Evolutionary conservation across 2,888 invertebrate species (phyloP), one percentile per base, ranked within the genome.

Genomic region (Phortica magna): DNA sequence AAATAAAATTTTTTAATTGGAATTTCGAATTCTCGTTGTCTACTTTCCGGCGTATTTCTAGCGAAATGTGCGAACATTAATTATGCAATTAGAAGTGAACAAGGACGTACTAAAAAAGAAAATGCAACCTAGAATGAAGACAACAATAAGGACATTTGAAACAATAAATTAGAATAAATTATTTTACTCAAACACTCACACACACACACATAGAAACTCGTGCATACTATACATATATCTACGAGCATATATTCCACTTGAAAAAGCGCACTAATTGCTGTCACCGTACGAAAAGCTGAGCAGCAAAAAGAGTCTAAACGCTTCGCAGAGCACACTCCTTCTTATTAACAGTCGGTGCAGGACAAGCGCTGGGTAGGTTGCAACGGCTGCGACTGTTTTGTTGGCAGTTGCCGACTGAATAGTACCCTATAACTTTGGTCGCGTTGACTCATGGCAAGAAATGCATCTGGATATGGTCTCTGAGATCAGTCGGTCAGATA

Each of bases 241-340:
- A 43, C 22, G 22, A 19, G 22, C 42, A 22, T 65, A 64, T 68
- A 59, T 59, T 75, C 55, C 68, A 41, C 68, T 68, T 57, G 75
- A 68, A 73, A 75, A 75, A 55, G 22, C 43, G 75, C 75, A 48
- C 70, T 68, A 75, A 75, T 75, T 75, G 75, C 68, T 22, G 68
- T 41, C 57, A 19, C 22, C 19, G 42, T 42, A 41, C 48, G 71
- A 65, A 68, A 42, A 41, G 42, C 14, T 5, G 68, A 57, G 42
- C 14, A 68, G 7, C 14, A 14, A 43, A 68, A 68, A 42, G 43
- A 41, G 43, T 59, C 14, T n/a, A 68, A 31, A 31, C 31, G 31
- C 31, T 31, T 31, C 31, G 31, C 31, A 31, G 31, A 31, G 31
- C 31, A 31, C 31, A 31, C 5, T 31, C 5, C 31, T 31, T 31